Conservation (phyloP, 2,113 vertebrate species). For the Neoarius graeffei region DNA sequence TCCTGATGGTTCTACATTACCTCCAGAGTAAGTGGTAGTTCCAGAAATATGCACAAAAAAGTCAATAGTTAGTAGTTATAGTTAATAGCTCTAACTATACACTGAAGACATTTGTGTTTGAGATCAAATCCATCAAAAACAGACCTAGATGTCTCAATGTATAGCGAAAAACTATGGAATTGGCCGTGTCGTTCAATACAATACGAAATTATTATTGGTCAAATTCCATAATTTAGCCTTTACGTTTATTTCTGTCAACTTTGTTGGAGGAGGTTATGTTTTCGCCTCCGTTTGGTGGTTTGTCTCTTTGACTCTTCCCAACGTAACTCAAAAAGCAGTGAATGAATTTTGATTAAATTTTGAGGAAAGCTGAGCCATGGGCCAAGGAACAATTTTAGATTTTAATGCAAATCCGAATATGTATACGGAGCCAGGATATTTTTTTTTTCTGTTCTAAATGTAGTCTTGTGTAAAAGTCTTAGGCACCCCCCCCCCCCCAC, state of each 20-base stretch:
- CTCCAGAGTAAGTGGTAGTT: conserved; percentile 90
- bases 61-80: neutral
- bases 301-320: too few species aligned
- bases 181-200: neutral
- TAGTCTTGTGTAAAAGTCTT: too few species aligned
- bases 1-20: conserved; percentile 96
- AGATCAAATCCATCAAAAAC: neutral
- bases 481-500: too few species aligned
- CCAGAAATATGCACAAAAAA: neutral
- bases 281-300: too few species aligned
- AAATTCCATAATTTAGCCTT: neutral
- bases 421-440: too few species aligned
- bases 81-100: neutral
- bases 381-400: too few species aligned
- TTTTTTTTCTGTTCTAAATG: too few species aligned
- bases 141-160: neutral
- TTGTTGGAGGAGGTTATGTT: too few species aligned
- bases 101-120: neutral
- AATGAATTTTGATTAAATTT: too few species aligned
- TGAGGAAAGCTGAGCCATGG: too few species aligned
- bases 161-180: neutral
- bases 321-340: too few species aligned
- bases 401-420: too few species aligned
- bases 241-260: neutral
- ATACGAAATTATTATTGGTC: neutral